These are phyloP conservation scores for Ophion ellenae DNA, from an alignment of 2,888 invertebrate genomes.

Conservation along the genomic window DNA sequence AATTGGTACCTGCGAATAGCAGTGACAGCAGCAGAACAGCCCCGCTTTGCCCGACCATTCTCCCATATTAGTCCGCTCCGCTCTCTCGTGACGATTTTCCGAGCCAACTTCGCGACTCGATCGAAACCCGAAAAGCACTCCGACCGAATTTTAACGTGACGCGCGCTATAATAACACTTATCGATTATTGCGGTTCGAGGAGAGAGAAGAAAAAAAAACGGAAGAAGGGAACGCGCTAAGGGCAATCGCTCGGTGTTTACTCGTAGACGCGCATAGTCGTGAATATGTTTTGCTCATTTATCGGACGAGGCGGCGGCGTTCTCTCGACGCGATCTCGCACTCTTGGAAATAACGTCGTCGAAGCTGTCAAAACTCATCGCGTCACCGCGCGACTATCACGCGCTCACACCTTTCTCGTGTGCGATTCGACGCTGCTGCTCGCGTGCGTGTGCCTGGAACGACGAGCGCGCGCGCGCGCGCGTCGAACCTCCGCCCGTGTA, in stretches of 20 bases:
- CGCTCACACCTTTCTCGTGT: background rate
- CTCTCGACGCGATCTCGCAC: background rate
- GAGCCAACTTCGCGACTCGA: slow-evolving; percentile 30
- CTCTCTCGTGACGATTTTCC: slow-evolving; percentile 47
- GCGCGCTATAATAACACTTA: background rate
- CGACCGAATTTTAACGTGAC: background rate
- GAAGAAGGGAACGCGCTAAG: background rate
- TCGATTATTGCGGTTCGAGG: background rate
- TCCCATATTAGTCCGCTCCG: slow-evolving; percentile 79
- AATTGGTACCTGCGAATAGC: slow-evolving; percentile 78
- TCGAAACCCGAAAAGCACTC: slow-evolving; percentile 8
- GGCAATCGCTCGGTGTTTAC: background rate
- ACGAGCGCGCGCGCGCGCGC: background rate
- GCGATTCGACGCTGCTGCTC: background rate
- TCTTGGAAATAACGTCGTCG: background rate
- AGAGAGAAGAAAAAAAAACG: background rate
- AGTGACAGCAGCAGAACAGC: slow-evolving; percentile 78
- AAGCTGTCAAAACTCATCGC: background rate
- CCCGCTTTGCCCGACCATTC: slow-evolving; percentile 79
- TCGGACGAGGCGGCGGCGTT: background rate
- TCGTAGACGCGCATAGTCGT: background rate
- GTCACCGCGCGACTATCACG: background rate
- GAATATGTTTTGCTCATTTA: background rate
- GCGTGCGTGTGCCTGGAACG: background rate
- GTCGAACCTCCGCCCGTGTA: slow-evolving; percentile 28